These are phyloP conservation scores for Parapsyche elsis DNA, from an alignment of 1,140 invertebrate genomes.

Conservation along the genomic window DNA sequence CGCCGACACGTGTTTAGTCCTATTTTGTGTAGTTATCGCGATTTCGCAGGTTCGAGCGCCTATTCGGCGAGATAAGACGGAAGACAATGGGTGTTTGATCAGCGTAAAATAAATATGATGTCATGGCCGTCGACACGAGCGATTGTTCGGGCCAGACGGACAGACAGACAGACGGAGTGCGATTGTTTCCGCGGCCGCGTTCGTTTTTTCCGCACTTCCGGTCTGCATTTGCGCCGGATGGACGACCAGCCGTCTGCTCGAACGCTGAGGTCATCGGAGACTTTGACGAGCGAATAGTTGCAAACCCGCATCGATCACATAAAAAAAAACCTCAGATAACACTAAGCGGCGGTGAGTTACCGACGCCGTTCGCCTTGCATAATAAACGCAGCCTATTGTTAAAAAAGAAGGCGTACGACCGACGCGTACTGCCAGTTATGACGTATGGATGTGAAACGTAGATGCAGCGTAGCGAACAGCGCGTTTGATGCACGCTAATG, in stretches of 20 bases:
- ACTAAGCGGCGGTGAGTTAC: too few relatives aligned
- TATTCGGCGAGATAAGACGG: conserved; percentile 2
- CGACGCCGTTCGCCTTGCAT: too few relatives aligned
- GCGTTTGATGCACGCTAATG: too few relatives aligned
- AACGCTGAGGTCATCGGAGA: background rate
- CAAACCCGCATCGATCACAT: too few relatives aligned
- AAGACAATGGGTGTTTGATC: conserved; percentile 34
- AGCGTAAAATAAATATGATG: conserved; percentile 41
- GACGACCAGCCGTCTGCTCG: background rate
- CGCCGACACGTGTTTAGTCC: too few relatives aligned
- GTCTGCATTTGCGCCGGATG: conserved; percentile 2
- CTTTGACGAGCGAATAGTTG: background rate
- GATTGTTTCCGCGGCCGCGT: conserved; percentile 23
- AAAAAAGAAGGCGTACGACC: too few relatives aligned
- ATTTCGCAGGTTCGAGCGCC: background rate
- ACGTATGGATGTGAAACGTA: too few relatives aligned
- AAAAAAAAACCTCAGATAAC: too few relatives aligned
- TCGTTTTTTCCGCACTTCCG: conserved; percentile 28
- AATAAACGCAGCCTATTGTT: too few relatives aligned
- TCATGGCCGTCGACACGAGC: conserved; percentile 21
- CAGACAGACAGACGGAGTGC: background rate
- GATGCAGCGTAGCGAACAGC: too few relatives aligned
- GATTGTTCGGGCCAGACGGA: conserved; percentile 15
- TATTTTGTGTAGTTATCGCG: too few relatives aligned
- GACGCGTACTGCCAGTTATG: too few relatives aligned